Base-by-base conservation (phyloP, 2,888 invertebrate genomes). In the Drosophila peninsularis region DNA sequence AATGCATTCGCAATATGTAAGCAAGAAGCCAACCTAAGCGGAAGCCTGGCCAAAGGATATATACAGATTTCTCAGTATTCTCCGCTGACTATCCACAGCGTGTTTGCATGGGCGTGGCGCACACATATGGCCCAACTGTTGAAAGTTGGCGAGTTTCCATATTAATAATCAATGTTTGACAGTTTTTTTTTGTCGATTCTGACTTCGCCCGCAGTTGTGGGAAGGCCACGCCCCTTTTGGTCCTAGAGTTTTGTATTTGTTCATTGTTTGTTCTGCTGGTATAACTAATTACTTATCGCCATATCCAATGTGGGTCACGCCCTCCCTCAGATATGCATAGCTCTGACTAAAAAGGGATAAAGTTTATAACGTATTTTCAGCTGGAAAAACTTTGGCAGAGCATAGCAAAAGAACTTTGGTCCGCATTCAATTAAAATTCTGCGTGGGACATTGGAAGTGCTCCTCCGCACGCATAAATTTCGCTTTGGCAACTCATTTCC, bases 241-340 rank as follows among this genome's bases (percentile, higher is more conserved):
- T 58, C 24, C 54, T 45, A 9, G n/a, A 24, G 44, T 44, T 24
- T 9, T 10, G n/a, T 44, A 9, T 44, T 14, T 5, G 45, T 17
- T 47, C 45, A 45, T 62, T 71, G 56, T 71, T 60, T 41, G 47
- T n/a, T 5, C 55, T 61, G 68, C 47, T 61, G 58, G 56, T 36
- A 39, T 9, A 27, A 42, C 62, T 74, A 62, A 79, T 72, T 76
- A 62, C 27, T 45, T 53, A 64, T 62, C 49, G 54, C 47, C 52
- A 24, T 34, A 32, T 50, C 42, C 36, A 60, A 78, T 68, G 60
- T 70, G 52, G 76, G 83, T 78, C 78, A 80, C 75, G 68, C 66
- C 64, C 49, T 7, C 24, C 11, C 19, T 24, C 63, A 0, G 19
- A 24, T 54, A 47, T 47, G 50, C 37, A 75, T 78, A 70, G 17